Conservation (phyloP, 2,888 invertebrate species). For the Cyrtodaria siliqua region DNA sequence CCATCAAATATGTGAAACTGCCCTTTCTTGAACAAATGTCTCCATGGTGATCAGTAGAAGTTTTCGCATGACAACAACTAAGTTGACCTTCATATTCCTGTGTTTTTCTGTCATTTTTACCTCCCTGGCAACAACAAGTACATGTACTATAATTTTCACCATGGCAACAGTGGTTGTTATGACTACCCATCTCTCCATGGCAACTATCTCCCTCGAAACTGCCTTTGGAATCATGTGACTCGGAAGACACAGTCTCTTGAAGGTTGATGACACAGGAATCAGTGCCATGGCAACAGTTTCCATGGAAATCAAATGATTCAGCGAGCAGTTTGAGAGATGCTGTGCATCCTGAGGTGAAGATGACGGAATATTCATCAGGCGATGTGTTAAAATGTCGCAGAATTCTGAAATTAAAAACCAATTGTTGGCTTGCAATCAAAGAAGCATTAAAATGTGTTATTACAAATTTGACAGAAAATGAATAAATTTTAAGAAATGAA, state of each 20-base stretch:
- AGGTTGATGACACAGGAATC: neutral
- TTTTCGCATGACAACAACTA: neutral
- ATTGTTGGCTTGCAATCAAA: neutral
- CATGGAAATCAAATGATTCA: conserved; percentile 89
- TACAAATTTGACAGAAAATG: neutral
- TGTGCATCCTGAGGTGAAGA: conserved; percentile 98
- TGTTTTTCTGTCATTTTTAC: neutral
- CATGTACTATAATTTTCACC: too few relatives aligned
- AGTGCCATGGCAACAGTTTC: conserved; percentile 30
- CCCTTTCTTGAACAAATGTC: conserved; percentile 85
- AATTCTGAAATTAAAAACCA: conserved; percentile 88
- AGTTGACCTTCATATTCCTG: neutral
- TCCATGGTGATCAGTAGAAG: conserved; percentile 2
- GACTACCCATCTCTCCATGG: too few relatives aligned
- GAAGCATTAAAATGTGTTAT: neutral
- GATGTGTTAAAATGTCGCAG: conserved; percentile 94
- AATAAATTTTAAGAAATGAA: too few relatives aligned
- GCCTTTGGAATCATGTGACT: too few relatives aligned
- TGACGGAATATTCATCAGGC: conserved; percentile 92
- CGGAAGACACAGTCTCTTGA: too few relatives aligned
- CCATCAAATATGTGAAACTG: conserved; percentile 92
- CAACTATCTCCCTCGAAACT: too few relatives aligned
- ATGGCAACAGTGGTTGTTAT: too few relatives aligned
- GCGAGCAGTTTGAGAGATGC: conserved; percentile 93
- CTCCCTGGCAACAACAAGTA: neutral